Conservation (phyloP, 2,888 invertebrate genomes). For the Xestia sexstrigata region DNA sequence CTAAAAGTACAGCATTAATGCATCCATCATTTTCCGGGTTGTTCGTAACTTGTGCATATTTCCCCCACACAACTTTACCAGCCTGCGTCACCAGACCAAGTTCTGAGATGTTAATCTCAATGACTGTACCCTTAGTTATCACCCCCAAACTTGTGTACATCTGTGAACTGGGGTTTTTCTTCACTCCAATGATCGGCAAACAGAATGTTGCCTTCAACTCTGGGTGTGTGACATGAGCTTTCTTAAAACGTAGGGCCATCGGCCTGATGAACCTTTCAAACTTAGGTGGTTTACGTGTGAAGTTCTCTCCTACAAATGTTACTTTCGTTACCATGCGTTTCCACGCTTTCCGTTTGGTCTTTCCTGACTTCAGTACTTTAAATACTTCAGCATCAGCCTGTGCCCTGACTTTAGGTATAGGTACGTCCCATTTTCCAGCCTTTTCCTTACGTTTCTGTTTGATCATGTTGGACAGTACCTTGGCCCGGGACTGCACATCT, state of each 20-base stretch:
- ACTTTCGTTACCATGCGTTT: slow-evolving; percentile 99
- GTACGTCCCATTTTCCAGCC: slow-evolving; percentile 99
- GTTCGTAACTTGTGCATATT: slow-evolving; percentile 99
- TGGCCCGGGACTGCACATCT: slow-evolving; percentile 98
- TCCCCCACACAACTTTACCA: slow-evolving; percentile 99
- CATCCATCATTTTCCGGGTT: slow-evolving; percentile 99
- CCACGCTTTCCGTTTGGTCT: slow-evolving; percentile 98
- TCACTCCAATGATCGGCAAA: slow-evolving; percentile 99
- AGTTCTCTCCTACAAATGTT: slow-evolving; percentile 99
- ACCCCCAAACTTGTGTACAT: slow-evolving; percentile 99
- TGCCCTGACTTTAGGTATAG: slow-evolving; percentile 99
- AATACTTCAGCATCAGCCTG: slow-evolving; percentile 99
- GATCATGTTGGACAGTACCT: slow-evolving; percentile 99
- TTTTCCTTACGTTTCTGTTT: slow-evolving; percentile 99
- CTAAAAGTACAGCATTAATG: slow-evolving; percentile 99
- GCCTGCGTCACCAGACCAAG: slow-evolving; percentile 99
- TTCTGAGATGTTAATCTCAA: slow-evolving; percentile 99
- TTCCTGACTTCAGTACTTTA: slow-evolving; percentile 97
- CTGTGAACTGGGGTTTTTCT: slow-evolving; percentile 99
- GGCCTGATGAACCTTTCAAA: slow-evolving; percentile 99
- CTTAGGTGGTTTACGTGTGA: slow-evolving; percentile 99
- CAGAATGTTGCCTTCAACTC: slow-evolving; percentile 99
- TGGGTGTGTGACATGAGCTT: slow-evolving; percentile 99
- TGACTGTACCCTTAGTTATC: slow-evolving; percentile 99
- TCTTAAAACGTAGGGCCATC: slow-evolving; percentile 98